phyloP scores from a whole-genome alignment of 2,888 invertebrate genomes.

The Theodoxus fluviatilis region DNA sequence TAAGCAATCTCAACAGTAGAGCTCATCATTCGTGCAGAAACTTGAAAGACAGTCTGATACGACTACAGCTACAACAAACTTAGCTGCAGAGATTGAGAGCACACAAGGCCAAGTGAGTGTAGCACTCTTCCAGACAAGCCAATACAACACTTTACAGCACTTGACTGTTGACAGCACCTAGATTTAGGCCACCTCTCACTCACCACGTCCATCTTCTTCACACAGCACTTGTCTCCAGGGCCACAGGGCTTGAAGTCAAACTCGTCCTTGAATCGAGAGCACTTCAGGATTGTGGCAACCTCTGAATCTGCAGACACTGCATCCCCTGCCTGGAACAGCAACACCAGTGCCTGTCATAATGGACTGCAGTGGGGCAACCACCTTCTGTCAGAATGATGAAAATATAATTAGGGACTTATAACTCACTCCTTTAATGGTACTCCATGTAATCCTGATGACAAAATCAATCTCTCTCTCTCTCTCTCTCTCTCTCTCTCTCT shows the following conservation, averaged over 20 bases:
- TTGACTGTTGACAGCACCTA: too few relatives aligned
- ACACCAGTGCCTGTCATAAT: not conserved
- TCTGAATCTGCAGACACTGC: conserved; percentile 39
- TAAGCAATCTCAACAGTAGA: not conserved
- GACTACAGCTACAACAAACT: too few relatives aligned
- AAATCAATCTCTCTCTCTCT: too few relatives aligned
- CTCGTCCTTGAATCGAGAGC: conserved; percentile 43
- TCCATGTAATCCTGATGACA: too few relatives aligned
- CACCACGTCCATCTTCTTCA: too few relatives aligned
- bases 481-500: too few relatives aligned
- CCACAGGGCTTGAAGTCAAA: conserved; percentile 41
- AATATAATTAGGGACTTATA: not conserved
- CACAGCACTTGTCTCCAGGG: too few relatives aligned
- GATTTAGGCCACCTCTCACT: too few relatives aligned
- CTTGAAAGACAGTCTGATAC: too few relatives aligned
- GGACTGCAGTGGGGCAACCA: not conserved
- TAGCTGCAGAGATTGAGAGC: too few relatives aligned
- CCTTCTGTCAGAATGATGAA: not conserved
- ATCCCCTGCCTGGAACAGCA: conserved; percentile 40
- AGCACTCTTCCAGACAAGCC: not conserved
- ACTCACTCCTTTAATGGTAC: not conserved
- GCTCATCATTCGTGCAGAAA: not conserved
- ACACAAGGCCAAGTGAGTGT: too few relatives aligned
- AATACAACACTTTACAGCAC: not conserved
- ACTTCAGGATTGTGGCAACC: conserved; percentile 39